Conservation (phyloP, 2,113 vertebrate species). For the Brachyistius frenatus region DNA sequence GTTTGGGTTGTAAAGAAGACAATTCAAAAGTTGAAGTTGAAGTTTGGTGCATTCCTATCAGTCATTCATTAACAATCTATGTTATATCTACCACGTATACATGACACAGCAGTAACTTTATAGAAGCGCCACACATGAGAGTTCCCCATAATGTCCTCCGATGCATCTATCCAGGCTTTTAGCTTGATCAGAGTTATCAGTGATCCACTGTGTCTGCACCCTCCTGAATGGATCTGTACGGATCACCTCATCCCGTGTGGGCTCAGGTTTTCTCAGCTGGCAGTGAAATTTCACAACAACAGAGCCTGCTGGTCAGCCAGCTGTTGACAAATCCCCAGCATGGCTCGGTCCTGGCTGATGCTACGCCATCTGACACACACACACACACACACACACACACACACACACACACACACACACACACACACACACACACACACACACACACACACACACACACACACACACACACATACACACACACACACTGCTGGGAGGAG, state of each 20-base stretch:
- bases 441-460: no score
- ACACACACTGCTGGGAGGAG: neutral
- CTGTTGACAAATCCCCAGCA: constrained; percentile 59
- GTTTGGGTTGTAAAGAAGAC: no score
- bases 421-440: neutral
- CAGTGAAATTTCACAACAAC: constrained; percentile 52
- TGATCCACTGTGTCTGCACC: constrained; percentile 9
- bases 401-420: constrained; percentile 1
- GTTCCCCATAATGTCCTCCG: neutral
- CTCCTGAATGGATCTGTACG: constrained; percentile 13
- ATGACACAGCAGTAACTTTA: no score
- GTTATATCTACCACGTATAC: no score
- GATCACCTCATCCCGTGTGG: constrained; percentile 23
- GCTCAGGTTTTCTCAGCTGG: constrained; percentile 38
- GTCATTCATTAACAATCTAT: neutral
- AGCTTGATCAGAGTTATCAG: constrained; percentile 4
- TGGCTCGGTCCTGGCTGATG: constrained; percentile 38
- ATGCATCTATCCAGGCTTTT: neutral
- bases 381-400: neutral
- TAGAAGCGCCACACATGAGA: no score
- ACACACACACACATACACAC: neutral
- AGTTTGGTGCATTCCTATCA: no score
- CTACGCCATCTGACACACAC: neutral
- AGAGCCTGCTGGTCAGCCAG: constrained; percentile 54
- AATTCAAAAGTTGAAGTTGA: no score